These are phyloP conservation scores for Chloromyia formosa DNA, from an alignment of 2,888 invertebrate genomes.

Conservation along the genomic window DNA sequence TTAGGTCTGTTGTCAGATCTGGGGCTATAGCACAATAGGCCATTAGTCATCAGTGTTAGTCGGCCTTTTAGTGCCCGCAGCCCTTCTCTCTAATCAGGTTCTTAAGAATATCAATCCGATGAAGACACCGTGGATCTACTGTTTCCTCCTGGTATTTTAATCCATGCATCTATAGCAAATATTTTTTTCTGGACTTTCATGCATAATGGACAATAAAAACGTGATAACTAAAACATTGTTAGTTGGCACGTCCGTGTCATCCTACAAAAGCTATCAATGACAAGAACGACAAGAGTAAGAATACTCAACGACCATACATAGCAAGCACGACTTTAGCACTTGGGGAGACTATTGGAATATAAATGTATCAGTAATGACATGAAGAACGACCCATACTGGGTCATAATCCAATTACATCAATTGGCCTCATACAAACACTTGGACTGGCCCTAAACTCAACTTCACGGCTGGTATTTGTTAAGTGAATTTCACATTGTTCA, in stretches of 20 bases:
- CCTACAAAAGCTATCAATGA: background rate
- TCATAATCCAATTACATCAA: conserved; percentile 33
- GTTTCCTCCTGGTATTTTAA: background rate
- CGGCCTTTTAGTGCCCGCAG: too few species aligned
- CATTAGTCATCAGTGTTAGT: too few species aligned
- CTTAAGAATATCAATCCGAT: too few species aligned
- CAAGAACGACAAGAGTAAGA: background rate
- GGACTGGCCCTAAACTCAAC: background rate
- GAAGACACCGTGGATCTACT: background rate
- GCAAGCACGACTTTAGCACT: too few species aligned
- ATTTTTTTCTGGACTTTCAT: background rate
- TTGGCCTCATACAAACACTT: conserved; percentile 29
- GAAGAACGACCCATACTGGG: conserved; percentile 5
- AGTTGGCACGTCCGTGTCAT: background rate
- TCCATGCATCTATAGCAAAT: background rate
- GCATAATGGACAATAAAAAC: background rate
- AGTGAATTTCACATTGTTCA: conserved; percentile 24
- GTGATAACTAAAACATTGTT: conserved; percentile 11
- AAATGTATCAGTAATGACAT: conserved; percentile 11
- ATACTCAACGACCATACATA: too few species aligned
- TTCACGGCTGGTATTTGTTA: conserved; percentile 6
- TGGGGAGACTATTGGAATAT: too few species aligned
- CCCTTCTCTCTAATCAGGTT: too few species aligned
- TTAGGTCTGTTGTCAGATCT: too few species aligned
- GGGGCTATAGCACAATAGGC: too few species aligned